These are phyloP conservation scores for Drosophila lowei DNA, from an alignment of 1,140 invertebrate species.

Conservation along the genomic window DNA sequence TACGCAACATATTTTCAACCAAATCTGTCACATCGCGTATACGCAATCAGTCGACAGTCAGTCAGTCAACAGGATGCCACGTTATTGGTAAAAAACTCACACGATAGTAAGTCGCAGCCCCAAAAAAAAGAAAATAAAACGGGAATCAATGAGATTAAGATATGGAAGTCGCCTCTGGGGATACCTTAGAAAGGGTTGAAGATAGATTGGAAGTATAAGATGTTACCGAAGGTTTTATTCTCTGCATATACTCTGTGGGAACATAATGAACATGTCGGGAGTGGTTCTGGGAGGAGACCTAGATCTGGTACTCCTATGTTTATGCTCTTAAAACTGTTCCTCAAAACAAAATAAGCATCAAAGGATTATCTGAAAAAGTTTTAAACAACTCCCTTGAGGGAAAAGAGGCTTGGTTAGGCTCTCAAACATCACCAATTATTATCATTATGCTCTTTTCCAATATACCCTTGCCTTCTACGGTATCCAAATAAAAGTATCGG, in stretches of 20 bases:
- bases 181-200: too few species aligned
- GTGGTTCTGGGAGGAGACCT: background rate
- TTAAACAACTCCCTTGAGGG: too few species aligned
- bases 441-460: too few species aligned
- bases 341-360: too few species aligned
- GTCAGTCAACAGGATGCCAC: slow-evolving; percentile 43
- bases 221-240: slow-evolving; percentile 3
- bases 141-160: background rate
- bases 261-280: too few species aligned
- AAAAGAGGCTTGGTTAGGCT: too few species aligned
- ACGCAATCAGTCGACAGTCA: slow-evolving; percentile 70
- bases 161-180: background rate
- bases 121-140: slow-evolving; percentile 18
- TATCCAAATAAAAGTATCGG: slow-evolving; percentile 32
- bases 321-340: too few species aligned
- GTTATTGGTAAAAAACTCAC: slow-evolving; percentile 63
- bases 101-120: slow-evolving; percentile 13
- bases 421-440: too few species aligned
- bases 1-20: slow-evolving; percentile 65
- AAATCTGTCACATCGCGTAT: slow-evolving; percentile 76
- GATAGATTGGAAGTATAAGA: background rate
- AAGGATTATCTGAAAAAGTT: too few species aligned
- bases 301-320: too few species aligned
- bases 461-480: background rate
- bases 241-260: too few species aligned